These are phyloP conservation scores for Syrista parreyssii DNA, from an alignment of 2,888 invertebrate genomes.

Conservation along the genomic window DNA sequence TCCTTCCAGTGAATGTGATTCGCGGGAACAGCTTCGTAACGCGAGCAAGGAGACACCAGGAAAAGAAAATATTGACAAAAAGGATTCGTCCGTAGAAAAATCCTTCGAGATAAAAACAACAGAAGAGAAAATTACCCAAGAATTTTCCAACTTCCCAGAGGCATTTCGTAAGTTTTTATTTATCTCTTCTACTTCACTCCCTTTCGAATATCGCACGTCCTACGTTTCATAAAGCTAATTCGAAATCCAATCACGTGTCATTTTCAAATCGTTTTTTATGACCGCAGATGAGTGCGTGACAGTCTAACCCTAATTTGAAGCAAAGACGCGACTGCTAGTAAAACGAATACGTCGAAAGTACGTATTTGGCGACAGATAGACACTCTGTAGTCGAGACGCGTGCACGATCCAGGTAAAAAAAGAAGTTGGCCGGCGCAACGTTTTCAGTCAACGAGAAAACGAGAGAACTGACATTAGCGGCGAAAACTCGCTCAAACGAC, in stretches of 20 bases:
- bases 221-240: not conserved
- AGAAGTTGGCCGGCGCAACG: constrained; percentile 17
- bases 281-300: not conserved
- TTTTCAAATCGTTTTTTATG: not conserved
- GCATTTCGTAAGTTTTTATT: not conserved
- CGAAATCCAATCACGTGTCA: not conserved
- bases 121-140: not conserved
- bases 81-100: not conserved
- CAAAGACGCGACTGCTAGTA: not conserved
- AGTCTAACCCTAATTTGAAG: not conserved
- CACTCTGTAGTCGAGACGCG: constrained; percentile 39
- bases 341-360: not conserved
- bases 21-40: not conserved
- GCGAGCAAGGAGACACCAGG: not conserved
- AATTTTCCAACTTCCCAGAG: not conserved
- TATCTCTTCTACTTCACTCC: not conserved
- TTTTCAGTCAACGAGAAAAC: constrained; percentile 20
- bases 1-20: not conserved
- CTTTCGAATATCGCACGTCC: not conserved
- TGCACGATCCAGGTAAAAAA: constrained; percentile 26
- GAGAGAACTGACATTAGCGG: constrained; percentile 12
- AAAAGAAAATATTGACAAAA: not conserved
- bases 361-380: constrained; percentile 36
- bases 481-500: constrained; percentile 23
- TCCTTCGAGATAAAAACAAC: not conserved